These are phyloP conservation scores for Hephaestus fuliginosus DNA, from an alignment of 2,797 vertebrate species.

Conservation along the genomic window DNA sequence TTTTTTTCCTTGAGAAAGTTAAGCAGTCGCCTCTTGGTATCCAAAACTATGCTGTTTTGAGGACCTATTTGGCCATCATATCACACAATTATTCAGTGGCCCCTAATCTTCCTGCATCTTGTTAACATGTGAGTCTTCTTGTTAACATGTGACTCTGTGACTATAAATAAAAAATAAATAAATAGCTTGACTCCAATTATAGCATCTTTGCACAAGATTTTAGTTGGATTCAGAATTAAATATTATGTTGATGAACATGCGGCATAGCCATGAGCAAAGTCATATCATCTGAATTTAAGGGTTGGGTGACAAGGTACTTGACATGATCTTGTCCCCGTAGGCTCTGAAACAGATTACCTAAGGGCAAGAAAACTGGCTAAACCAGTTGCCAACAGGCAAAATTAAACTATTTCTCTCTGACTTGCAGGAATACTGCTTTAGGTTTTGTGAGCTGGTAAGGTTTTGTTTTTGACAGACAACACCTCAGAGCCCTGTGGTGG, in stretches of 20 bases:
- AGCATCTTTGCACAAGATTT: slow-evolving; percentile 35
- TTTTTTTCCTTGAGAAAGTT: neutral
- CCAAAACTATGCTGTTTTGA: neutral
- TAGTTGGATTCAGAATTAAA: slow-evolving; percentile 49
- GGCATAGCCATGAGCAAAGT: slow-evolving; percentile 69
- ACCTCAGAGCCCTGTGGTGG: slow-evolving; percentile 12
- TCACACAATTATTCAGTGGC: neutral
- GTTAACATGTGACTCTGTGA: slow-evolving; percentile 18
- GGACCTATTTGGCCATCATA: neutral
- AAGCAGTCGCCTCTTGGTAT: neutral
- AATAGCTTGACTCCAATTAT: slow-evolving; percentile 28
- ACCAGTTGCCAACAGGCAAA: slow-evolving; percentile 45
- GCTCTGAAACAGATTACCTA: slow-evolving; percentile 63
- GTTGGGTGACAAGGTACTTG: slow-evolving; percentile 61
- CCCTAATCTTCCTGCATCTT: neutral
- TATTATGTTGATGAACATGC: slow-evolving; percentile 60
- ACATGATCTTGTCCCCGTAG: slow-evolving; percentile 73
- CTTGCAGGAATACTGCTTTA: slow-evolving; percentile 29
- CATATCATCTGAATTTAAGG: slow-evolving; percentile 64
- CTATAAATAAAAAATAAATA: neutral
- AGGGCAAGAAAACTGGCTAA: slow-evolving; percentile 62
- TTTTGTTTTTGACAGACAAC: slow-evolving; percentile 48
- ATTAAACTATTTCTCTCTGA: slow-evolving; percentile 57
- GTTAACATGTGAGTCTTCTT: slow-evolving; percentile 23
- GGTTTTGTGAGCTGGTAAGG: slow-evolving; percentile 21